Evolutionary conservation across 2,888 invertebrate genomes (phyloP), one percentile per base, ranked within the genome.

Genomic region (Volucella bombylans): DNA sequence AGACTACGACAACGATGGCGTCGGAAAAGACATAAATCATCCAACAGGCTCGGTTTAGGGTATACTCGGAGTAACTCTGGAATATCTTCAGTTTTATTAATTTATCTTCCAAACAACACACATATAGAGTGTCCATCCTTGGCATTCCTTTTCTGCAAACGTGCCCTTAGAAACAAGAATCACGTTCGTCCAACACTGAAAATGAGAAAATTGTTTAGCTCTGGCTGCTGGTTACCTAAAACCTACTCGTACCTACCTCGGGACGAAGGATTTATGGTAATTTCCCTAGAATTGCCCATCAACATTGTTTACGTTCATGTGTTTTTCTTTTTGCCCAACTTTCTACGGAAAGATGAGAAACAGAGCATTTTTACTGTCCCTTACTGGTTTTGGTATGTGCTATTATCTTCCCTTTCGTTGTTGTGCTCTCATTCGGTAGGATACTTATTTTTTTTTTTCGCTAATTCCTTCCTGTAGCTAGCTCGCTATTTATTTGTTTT

Each of bases 231-330:
- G 31, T 31, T 31, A 31, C 31, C 31, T 6, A 31, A 31, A 31
- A 31, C 31, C 31, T 31, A 31, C 31, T 31, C 31, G 31, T 6
- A 31, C 31, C 18, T 52, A 72, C 59, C 41, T 11, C 15, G 59
- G 49, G 65, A n/a, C 65, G 65, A 76, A 83, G 79, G 79, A 83
- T 79, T 83, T 83, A 83, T 83, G 69, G 79, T 83, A 83, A 83
- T 83, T 71, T 83, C 55, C 62, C 64, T 41, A 54, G 79, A 79
- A 83, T 79, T 52, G 65, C 69, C 79, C 79, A 83, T 83, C 83
- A 74, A 74, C 83, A 71, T 74, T 79, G 79, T 83, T 83, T 83
- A 82, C 73, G 69, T 83, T 69, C 62, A 15, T 57, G 14, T 39
- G 38, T 50, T 55, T 73, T 65, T 45, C 43, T 64, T 59, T 38